phyloP scores from a whole-genome alignment of 2,797 vertebrate genomes.

The Macropodus opercularis region DNA sequence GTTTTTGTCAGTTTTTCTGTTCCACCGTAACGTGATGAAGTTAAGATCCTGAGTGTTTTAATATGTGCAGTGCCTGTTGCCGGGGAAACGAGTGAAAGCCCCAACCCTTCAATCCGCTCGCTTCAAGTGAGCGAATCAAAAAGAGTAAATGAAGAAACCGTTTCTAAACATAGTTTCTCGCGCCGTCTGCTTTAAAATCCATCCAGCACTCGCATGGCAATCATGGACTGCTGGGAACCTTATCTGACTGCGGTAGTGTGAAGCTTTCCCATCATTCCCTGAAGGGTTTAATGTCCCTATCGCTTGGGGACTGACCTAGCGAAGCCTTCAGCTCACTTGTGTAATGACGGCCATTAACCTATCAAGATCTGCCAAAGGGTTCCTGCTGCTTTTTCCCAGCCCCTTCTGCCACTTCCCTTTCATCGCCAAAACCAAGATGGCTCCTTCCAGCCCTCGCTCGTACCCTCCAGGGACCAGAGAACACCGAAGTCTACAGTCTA shows the following conservation, averaged over 20 bases:
- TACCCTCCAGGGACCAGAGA: conserved; percentile 61
- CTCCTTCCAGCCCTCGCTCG: conserved; percentile 49
- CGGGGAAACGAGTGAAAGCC: conserved; percentile 26
- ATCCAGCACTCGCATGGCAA: conserved; percentile 47
- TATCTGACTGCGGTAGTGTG: conserved; percentile 59
- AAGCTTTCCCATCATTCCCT: conserved; percentile 80
- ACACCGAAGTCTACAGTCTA: conserved; percentile 71
- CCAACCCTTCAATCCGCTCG: conserved; percentile 8
- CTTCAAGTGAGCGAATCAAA: conserved; percentile 26
- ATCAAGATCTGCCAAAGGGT: conserved; percentile 75
- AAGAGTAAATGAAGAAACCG: conserved; percentile 15
- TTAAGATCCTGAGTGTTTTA: not conserved
- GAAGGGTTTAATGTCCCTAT: conserved; percentile 65
- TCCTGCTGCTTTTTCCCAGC: conserved; percentile 63
- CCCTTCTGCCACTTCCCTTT: conserved; percentile 63
- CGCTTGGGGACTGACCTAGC: conserved; percentile 55
- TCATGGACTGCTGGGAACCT: conserved; percentile 56
- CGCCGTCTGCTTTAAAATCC: conserved; percentile 21
- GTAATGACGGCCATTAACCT: conserved; percentile 79
- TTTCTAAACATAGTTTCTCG: conserved; percentile 6
- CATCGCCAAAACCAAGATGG: conserved; percentile 75
- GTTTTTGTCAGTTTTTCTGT: conserved; percentile 40
- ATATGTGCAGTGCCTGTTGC: conserved; percentile 16
- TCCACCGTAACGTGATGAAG: conserved; percentile 14
- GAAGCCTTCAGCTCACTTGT: conserved; percentile 62